These are phyloP conservation scores for Scomberomorus guttatus DNA, from an alignment of 2,797 vertebrate species.

Conservation along the genomic window DNA sequence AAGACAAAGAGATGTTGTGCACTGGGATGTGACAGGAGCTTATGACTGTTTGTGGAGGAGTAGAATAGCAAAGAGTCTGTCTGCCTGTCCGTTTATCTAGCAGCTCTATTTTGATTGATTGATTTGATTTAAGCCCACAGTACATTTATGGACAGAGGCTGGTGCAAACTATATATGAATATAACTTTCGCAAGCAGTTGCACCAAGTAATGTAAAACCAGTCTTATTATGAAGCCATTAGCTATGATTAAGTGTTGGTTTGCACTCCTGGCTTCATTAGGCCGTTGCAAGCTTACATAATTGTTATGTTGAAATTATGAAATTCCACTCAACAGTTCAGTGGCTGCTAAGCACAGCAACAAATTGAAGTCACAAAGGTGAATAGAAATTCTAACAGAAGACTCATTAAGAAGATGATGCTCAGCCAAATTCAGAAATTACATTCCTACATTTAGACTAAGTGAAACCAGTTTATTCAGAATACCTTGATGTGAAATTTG, in stretches of 20 bases:
- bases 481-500: not conserved
- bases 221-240: not conserved
- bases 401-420: conserved; percentile 37
- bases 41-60: conserved; percentile 44
- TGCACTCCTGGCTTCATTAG: conserved; percentile 25
- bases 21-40: conserved; percentile 47
- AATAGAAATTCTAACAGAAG: conserved; percentile 21
- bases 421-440: conserved; percentile 5
- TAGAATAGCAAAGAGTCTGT: conserved; percentile 17
- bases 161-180: not conserved
- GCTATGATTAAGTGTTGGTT: conserved; percentile 28
- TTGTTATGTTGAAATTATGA: conserved; percentile 16
- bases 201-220: conserved; percentile 13
- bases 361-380: conserved; percentile 34
- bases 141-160: not conserved
- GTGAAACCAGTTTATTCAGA: not conserved
- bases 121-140: conserved; percentile 17
- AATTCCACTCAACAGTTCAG: not conserved
- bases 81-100: conserved; percentile 14
- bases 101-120: conserved; percentile 27
- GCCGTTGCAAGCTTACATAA: not conserved
- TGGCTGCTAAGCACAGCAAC: conserved; percentile 22
- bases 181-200: conserved; percentile 1
- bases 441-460: not conserved
- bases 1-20: conserved; percentile 55